A percentile compares a stretch with the other conserved stretches of the same genome.
phyloP scores from a whole-genome alignment of 2,888 invertebrate species.

The Scaptomyza caliginosa region DNA sequence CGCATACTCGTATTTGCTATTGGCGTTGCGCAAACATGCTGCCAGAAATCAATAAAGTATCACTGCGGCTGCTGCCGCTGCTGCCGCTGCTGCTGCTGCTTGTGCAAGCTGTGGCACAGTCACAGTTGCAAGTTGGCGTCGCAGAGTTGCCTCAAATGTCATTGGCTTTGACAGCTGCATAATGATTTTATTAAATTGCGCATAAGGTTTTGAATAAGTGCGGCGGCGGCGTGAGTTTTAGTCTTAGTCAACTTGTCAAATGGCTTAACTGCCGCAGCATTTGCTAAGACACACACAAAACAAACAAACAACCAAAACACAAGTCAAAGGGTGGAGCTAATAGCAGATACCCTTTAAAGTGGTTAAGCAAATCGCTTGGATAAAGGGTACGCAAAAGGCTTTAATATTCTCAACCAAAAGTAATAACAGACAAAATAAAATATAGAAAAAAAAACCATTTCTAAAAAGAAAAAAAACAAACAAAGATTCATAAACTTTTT shows the following conservation, averaged over 20 bases:
- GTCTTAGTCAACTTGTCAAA: constrained; percentile 62
- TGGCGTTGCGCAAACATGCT: constrained; percentile 62
- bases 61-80: constrained; percentile 5
- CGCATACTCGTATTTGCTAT: constrained; percentile 39
- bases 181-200: constrained; percentile 75
- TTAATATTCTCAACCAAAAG: too few relatives aligned
- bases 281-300: constrained; percentile 4
- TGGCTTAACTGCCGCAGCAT: constrained; percentile 48
- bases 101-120: constrained; percentile 34
- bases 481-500: too few relatives aligned
- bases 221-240: constrained; percentile 62
- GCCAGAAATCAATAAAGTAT: constrained; percentile 73
- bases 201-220: constrained; percentile 62
- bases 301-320: background rate
- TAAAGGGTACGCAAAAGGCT: too few relatives aligned
- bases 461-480: too few relatives aligned
- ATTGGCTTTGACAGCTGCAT: constrained; percentile 70
- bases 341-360: constrained; percentile 23
- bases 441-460: too few relatives aligned
- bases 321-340: constrained; percentile 17
- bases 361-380: too few relatives aligned
- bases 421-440: too few relatives aligned
- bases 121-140: constrained; percentile 28
- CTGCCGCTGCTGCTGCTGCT: constrained; percentile 8
- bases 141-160: constrained; percentile 62